Conservation (phyloP, 2,888 invertebrate genomes). For the Ochropleura leucogaster region DNA sequence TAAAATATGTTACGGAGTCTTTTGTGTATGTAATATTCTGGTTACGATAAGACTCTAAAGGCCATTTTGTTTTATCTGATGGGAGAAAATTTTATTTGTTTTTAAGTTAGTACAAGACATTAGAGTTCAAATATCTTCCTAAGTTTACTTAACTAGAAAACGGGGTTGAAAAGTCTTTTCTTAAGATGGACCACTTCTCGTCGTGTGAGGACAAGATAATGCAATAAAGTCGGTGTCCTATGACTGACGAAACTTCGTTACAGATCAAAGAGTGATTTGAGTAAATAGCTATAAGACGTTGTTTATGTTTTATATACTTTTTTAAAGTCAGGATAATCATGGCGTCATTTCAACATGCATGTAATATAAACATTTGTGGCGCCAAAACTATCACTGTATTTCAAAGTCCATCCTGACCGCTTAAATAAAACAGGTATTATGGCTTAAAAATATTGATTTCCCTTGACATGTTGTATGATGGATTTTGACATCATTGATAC, state of each 20-base stretch:
- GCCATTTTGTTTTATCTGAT: constrained; percentile 18
- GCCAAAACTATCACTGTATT: too few species aligned
- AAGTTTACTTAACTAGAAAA: constrained; percentile 6
- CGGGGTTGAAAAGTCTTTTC: constrained; percentile 1
- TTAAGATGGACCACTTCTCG: constrained; percentile 26
- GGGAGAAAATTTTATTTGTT: background rate
- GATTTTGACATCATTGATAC: too few species aligned
- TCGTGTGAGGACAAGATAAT: constrained; percentile 32
- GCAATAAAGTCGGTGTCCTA: constrained; percentile 19
- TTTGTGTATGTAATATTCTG: constrained; percentile 39
- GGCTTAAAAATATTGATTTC: too few species aligned
- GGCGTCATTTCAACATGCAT: background rate
- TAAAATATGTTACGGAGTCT: constrained; percentile 30
- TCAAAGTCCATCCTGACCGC: too few species aligned
- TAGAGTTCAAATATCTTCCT: constrained; percentile 5
- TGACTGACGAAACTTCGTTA: constrained; percentile 30
- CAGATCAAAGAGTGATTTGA: constrained; percentile 1
- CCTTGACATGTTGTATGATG: too few species aligned
- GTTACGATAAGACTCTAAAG: constrained; percentile 8
- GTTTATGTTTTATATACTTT: constrained; percentile 1
- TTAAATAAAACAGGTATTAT: too few species aligned
- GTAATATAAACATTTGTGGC: too few species aligned
- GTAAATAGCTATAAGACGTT: too few species aligned
- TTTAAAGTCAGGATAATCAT: background rate
- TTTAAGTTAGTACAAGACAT: background rate